Conservation (phyloP, 2,113 vertebrate species). For the Tetrao urogallus region DNA sequence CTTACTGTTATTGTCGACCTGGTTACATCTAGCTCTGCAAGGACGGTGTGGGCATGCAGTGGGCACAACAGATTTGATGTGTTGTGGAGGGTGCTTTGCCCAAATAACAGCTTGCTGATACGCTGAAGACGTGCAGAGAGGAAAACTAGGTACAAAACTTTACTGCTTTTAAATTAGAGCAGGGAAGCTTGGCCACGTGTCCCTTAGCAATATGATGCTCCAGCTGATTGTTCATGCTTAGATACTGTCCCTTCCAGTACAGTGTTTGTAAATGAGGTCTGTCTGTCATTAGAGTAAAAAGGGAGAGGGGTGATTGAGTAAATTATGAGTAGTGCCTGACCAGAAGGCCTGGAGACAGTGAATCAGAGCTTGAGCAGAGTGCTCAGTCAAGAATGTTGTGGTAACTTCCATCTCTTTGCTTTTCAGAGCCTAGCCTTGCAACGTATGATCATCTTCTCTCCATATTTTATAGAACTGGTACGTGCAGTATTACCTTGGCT, state of each 20-base stretch:
- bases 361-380: not conserved
- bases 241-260: not conserved
- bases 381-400: not conserved
- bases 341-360: not conserved
- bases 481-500: not conserved
- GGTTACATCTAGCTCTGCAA: not conserved
- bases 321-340: not conserved
- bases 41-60: not conserved
- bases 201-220: not conserved
- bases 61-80: not conserved
- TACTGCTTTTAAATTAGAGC: not conserved
- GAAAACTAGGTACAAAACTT: not conserved
- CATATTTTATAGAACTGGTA: slow-evolving; percentile 83
- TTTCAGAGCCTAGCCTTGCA: slow-evolving; percentile 89
- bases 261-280: accelerated
- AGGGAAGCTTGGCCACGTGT: not conserved
- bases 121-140: not conserved
- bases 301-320: no score
- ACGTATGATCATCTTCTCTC: slow-evolving; percentile 83
- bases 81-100: not conserved
- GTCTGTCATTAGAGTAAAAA: accelerated
- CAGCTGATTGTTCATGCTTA: not conserved
- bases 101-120: not conserved
- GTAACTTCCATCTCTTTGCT: not conserved
- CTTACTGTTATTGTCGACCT: not conserved